These are phyloP conservation scores for Agrilus biguttatus DNA, from an alignment of 2,888 invertebrate genomes.

Conservation along the genomic window DNA sequence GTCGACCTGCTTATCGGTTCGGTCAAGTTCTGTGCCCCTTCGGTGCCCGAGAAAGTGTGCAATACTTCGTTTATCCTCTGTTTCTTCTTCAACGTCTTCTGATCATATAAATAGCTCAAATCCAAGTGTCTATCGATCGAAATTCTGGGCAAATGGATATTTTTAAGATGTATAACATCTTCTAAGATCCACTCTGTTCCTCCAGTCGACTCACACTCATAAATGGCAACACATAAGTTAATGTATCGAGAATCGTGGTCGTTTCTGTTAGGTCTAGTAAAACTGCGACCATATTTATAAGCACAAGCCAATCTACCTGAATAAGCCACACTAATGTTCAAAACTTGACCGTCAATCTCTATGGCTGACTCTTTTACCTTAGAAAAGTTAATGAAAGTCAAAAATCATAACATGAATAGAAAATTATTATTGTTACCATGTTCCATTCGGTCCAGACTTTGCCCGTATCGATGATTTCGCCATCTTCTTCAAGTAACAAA, in stretches of 20 bases:
- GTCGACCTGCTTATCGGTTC: slow-evolving; percentile 29
- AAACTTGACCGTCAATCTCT: slow-evolving; percentile 54
- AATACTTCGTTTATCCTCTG: slow-evolving; percentile 68
- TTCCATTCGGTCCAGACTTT: slow-evolving; percentile 31
- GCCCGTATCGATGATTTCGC: slow-evolving; percentile 24
- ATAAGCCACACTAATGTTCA: slow-evolving; percentile 93
- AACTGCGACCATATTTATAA: slow-evolving; percentile 84
- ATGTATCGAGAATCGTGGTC: slow-evolving; percentile 73
- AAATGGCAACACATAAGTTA: slow-evolving; percentile 87
- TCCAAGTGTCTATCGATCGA: slow-evolving; percentile 72
- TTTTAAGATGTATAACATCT: slow-evolving; percentile 87
- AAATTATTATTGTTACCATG: slow-evolving; percentile 14
- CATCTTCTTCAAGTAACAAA: slow-evolving; percentile 26
- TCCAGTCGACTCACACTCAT: slow-evolving; percentile 98
- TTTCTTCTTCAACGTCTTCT: slow-evolving; percentile 65
- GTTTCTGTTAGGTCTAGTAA: slow-evolving; percentile 62
- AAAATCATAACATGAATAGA: too few relatives aligned
- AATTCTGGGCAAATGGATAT: slow-evolving; percentile 75
- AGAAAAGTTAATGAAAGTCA: too few relatives aligned
- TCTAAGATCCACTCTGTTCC: slow-evolving; percentile 90
- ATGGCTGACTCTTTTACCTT: slow-evolving; percentile 44
- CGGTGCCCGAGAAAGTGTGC: slow-evolving; percentile 69
- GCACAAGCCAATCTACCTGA: slow-evolving; percentile 96
- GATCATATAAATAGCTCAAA: slow-evolving; percentile 68
- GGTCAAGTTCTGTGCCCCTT: slow-evolving; percentile 34